These are phyloP conservation scores for Aix galericulata DNA, from an alignment of 2,113 vertebrate species.

Conservation along the genomic window DNA sequence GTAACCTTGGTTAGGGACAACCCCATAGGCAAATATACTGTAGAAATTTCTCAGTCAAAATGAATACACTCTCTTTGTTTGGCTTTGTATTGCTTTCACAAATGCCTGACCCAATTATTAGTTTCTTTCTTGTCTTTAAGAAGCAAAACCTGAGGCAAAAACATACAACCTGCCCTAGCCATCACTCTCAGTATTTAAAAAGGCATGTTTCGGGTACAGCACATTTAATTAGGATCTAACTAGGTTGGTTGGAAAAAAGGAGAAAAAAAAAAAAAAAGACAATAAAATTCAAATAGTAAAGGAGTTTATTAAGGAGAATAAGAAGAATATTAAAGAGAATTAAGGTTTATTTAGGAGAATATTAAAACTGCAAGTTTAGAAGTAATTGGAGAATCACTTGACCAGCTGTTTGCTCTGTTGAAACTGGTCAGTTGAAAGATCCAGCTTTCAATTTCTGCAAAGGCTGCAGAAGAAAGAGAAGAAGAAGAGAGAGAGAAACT, in stretches of 20 bases:
- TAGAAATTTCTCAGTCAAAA: neutral
- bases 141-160: conserved; percentile 4
- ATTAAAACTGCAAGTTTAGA: neutral
- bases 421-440: neutral
- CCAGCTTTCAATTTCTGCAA: neutral
- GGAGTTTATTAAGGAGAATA: neutral
- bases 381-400: neutral
- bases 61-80: neutral
- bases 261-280: neutral
- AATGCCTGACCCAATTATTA: neutral
- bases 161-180: neutral
- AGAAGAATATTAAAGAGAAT: too few relatives aligned
- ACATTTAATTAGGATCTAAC: neutral
- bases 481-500: neutral
- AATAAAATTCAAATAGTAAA: neutral
- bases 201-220: neutral
- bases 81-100: neutral
- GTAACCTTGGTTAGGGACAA: conserved; percentile 40
- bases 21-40: neutral
- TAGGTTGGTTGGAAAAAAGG: neutral
- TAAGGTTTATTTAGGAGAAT: neutral
- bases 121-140: neutral
- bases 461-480: neutral
- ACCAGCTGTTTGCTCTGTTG: neutral
- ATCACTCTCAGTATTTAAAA: neutral